Percentiles rank a stretch among this genome's conserved stretches.
Evolutionary conservation across 2,888 invertebrate species (phyloP).

Genomic region (Bimastos eiseni): DNA sequence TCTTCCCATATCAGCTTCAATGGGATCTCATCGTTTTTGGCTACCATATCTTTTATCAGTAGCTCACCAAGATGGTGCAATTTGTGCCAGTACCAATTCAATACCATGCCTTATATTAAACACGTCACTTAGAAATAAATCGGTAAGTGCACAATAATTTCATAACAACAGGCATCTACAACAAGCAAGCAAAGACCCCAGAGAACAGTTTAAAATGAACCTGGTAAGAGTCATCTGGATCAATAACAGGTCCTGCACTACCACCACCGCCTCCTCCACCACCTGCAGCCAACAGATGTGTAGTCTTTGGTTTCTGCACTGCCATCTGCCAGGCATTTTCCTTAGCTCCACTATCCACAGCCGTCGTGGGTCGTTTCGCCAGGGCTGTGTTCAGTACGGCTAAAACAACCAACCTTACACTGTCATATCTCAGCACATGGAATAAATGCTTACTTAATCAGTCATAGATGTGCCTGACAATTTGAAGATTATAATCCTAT

Average conservation of each 20-base stretch:
- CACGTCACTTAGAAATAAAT: too few relatives aligned
- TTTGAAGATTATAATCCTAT: not conserved
- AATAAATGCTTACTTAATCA: not conserved
- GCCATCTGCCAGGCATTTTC: conserved; percentile 8
- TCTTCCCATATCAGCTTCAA: too few relatives aligned
- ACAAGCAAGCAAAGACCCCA: not conserved
- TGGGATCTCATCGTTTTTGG: too few relatives aligned
- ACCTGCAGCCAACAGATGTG: not conserved
- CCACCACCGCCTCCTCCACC: not conserved
- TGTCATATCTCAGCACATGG: not conserved
- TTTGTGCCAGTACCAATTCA: too few relatives aligned
- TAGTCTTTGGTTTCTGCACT: not conserved
- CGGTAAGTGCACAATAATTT: too few relatives aligned
- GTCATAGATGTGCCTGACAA: not conserved
- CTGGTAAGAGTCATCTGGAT: conserved; percentile 10
- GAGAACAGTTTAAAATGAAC: not conserved
- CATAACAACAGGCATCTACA: not conserved
- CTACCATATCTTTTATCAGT: too few relatives aligned
- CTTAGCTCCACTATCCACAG: conserved; percentile 5
- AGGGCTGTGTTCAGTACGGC: not conserved
- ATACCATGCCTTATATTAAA: too few relatives aligned
- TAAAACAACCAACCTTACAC: not conserved
- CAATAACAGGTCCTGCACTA: conserved; percentile 14
- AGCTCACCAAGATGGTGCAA: too few relatives aligned
- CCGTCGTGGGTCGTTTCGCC: not conserved